These are phyloP conservation scores for Streblospio benedicti DNA, from an alignment of 1,140 invertebrate species.

Conservation along the genomic window DNA sequence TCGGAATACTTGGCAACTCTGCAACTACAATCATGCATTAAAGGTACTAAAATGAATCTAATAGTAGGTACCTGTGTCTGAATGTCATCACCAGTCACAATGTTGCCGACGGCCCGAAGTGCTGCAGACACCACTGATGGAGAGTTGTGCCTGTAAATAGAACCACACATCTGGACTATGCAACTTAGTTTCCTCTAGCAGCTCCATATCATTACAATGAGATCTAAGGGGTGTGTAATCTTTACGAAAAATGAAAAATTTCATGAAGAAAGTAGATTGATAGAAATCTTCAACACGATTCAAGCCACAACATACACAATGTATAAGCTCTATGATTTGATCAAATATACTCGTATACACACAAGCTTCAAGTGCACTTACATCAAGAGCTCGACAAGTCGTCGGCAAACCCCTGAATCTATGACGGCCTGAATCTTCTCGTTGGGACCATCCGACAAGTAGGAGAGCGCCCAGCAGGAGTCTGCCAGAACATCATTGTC, in stretches of 20 bases:
- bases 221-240: too few relatives aligned
- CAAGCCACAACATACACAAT: slow-evolving; percentile 14
- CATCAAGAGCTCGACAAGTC: slow-evolving; percentile 88
- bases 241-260: too few relatives aligned
- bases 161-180: too few relatives aligned
- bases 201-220: too few relatives aligned
- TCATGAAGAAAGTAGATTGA: too few relatives aligned
- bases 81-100: slow-evolving; percentile 93
- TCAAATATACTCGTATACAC: slow-evolving; percentile 14
- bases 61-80: slow-evolving; percentile 91
- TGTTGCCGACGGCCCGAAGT: slow-evolving; percentile 89
- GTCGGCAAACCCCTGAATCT: slow-evolving; percentile 78
- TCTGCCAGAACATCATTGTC: slow-evolving; percentile 93
- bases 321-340: background rate
- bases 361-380: slow-evolving; percentile 46
- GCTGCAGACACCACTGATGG: slow-evolving; percentile 91
- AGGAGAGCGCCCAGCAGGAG: slow-evolving; percentile 90
- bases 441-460: slow-evolving; percentile 92
- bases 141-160: slow-evolving; percentile 68
- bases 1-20: too few relatives aligned
- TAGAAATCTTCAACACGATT: too few relatives aligned
- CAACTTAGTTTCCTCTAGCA: too few relatives aligned
- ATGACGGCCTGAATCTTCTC: slow-evolving; percentile 98
- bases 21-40: too few relatives aligned
- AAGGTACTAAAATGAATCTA: too few relatives aligned